Evolutionary conservation across 2,888 invertebrate species (phyloP), one percentile per base, ranked within the genome.

Genomic region (Andrena haemorrhoa): DNA sequence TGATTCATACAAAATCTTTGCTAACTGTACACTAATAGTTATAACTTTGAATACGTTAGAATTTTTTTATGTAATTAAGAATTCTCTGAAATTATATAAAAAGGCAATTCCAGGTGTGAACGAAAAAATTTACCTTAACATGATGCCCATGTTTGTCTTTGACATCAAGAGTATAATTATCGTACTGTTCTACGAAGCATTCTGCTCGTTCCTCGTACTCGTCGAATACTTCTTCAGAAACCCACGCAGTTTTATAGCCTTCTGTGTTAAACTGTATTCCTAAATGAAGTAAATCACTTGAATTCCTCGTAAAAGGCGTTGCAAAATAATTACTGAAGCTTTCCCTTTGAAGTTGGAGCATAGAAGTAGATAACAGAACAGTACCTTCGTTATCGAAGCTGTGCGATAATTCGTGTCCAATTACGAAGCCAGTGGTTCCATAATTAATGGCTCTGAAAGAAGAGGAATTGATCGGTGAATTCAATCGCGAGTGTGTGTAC

Each of bases 361-460:
- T 41, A 23, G 0, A 7, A 8, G 29, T 35, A 6, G 6, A 7
- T 10, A 53, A 65, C 7, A 20, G 7, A 33, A n/a, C 56, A 31
- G 65, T 61, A 89, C 89, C 88, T 56, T 53, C 68, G 10, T 65
- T 71, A 23, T 87, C 87, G 47, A 82, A 87, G 26, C 73, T 70
- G 23, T 89, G 89, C 1, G 85, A 82, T 31, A 89, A 68, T 75
- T 89, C 88, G 70, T 89, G 88, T 10, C 86, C 89, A 10, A 89
- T 58, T n/a, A 75, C 64, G 29, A 86, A 85, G 8, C 87, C 89
- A 6, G 79, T 63, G 16, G 68, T 72, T 56, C 86, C 89, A 12
- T 87, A 89, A 77, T 83, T 88, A 29, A 89, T 31, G 16, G 86
- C 80, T 7, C 89, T 89, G 74, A 20, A 51, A 7, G 29, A 64